A percentile compares a stretch with the other conserved stretches of the same genome.
These are phyloP conservation scores for Notothenia coriiceps DNA, from an alignment of 2,113 vertebrate species.

Conservation along the genomic window DNA sequence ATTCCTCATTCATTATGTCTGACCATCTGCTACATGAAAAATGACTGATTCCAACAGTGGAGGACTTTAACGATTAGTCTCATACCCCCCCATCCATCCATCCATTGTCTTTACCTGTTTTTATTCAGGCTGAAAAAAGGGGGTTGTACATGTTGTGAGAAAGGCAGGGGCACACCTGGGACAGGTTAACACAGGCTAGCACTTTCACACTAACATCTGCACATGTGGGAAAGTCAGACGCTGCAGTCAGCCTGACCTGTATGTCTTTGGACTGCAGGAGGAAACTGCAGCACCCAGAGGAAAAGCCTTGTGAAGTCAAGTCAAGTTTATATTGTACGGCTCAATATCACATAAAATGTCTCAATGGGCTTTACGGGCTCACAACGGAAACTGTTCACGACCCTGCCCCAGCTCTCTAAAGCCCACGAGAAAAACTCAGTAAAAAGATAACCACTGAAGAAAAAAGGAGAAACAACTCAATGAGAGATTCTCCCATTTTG, in stretches of 20 bases:
- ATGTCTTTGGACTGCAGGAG: slow-evolving; percentile 46
- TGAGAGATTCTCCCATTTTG: slow-evolving; percentile 22
- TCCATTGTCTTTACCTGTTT: slow-evolving; percentile 14
- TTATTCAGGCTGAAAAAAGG: not conserved
- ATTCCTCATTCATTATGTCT: slow-evolving; percentile 59
- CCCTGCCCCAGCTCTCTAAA: slow-evolving; percentile 17
- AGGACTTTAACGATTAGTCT: slow-evolving; percentile 40
- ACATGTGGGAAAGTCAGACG: slow-evolving; percentile 31
- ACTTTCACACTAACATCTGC: slow-evolving; percentile 56
- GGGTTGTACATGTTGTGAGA: not conserved
- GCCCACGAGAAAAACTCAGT: slow-evolving; percentile 38
- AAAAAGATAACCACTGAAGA: slow-evolving; percentile 39
- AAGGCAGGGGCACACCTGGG: slow-evolving; percentile 18
- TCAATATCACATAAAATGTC: slow-evolving; percentile 60
- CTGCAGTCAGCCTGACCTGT: slow-evolving; percentile 53
- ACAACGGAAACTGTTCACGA: slow-evolving; percentile 38
- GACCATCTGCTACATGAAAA: slow-evolving; percentile 67
- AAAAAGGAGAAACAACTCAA: slow-evolving; percentile 24
- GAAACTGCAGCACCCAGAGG: slow-evolving; percentile 58
- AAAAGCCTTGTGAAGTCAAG: slow-evolving; percentile 69
- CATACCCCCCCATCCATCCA: slow-evolving; percentile 12
- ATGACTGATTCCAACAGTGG: slow-evolving; percentile 48
- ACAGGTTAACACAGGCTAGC: slow-evolving; percentile 18
- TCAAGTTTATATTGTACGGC: slow-evolving; percentile 64
- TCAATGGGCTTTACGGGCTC: slow-evolving; percentile 48